These are phyloP conservation scores for Phyllopteryx taeniolatus DNA, from an alignment of 2,113 vertebrate genomes.

Conservation along the genomic window DNA sequence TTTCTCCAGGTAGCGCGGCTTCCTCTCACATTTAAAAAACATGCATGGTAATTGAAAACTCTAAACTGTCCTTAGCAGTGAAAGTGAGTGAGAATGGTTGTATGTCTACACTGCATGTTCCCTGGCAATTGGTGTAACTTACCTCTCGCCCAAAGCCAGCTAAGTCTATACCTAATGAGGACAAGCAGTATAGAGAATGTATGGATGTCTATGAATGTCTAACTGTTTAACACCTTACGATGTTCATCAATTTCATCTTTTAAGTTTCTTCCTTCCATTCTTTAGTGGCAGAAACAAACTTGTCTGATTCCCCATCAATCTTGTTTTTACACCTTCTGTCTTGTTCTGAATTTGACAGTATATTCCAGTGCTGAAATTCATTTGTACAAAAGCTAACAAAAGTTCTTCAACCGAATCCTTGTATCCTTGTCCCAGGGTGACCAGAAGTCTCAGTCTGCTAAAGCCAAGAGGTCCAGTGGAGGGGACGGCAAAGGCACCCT, in stretches of 20 bases:
- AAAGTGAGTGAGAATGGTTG: not conserved
- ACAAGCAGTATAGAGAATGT: not conserved
- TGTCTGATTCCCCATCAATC: not conserved
- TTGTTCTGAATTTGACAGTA: not conserved
- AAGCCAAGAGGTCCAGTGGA: slow-evolving; percentile 84
- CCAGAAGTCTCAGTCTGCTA: slow-evolving; percentile 74
- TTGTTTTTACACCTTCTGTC: not conserved
- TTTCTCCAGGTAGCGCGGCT: too few relatives aligned
- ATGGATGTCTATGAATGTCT: not conserved
- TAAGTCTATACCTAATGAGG: not conserved
- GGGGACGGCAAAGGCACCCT: slow-evolving; percentile 89
- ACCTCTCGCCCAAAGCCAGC: not conserved
- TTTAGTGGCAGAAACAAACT: not conserved
- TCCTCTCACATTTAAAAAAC: not conserved
- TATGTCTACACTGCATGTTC: not conserved
- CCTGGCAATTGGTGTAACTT: not conserved
- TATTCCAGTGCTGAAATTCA: slow-evolving; percentile 6
- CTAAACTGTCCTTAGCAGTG: not conserved
- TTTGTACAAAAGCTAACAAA: slow-evolving; percentile 1
- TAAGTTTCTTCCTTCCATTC: not conserved
- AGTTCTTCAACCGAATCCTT: slow-evolving; percentile 8
- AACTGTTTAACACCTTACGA: not conserved
- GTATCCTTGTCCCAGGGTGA: slow-evolving; percentile 55
- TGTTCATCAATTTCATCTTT: not conserved
- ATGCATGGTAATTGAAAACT: not conserved